These are phyloP conservation scores for Eutrigla gurnardus DNA, from an alignment of 2,797 vertebrate genomes.

Conservation along the genomic window DNA sequence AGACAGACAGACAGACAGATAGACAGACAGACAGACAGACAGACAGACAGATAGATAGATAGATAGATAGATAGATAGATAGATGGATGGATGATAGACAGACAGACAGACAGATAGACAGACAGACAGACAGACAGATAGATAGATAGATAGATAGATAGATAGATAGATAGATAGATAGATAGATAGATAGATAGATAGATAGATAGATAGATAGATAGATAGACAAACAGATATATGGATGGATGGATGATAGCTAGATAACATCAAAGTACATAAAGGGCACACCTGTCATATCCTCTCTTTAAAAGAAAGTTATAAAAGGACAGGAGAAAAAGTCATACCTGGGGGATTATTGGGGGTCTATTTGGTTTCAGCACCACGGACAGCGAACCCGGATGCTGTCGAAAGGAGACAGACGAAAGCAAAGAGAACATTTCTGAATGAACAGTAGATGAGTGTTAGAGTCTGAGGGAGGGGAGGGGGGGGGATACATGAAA, in stretches of 20 bases:
- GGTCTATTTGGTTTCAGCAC: constrained; percentile 52
- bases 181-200: constrained; percentile 12
- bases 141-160: background rate
- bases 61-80: constrained; percentile 5
- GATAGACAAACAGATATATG: background rate
- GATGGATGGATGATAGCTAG: background rate
- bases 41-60: background rate
- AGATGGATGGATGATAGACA: background rate
- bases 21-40: background rate
- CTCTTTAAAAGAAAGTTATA: background rate
- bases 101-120: background rate
- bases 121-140: constrained; percentile 16
- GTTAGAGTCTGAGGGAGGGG: constrained; percentile 40
- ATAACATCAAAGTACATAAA: background rate
- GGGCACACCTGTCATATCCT: constrained; percentile 1
- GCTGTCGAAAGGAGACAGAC: background rate
- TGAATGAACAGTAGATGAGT: constrained; percentile 58
- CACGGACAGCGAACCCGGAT: constrained; percentile 60
- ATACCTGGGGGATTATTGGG: constrained; percentile 7
- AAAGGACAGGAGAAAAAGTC: background rate
- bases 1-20: background rate
- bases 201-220: constrained; percentile 12
- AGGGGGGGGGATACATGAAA: constrained; percentile 50
- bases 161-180: background rate
- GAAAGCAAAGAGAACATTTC: constrained; percentile 19